A percentile compares a stretch with the other conserved stretches of the same genome.
Evolutionary conservation across 1,140 invertebrate genomes (phyloP).

Genomic region (Heliconius melpomene): DNA sequence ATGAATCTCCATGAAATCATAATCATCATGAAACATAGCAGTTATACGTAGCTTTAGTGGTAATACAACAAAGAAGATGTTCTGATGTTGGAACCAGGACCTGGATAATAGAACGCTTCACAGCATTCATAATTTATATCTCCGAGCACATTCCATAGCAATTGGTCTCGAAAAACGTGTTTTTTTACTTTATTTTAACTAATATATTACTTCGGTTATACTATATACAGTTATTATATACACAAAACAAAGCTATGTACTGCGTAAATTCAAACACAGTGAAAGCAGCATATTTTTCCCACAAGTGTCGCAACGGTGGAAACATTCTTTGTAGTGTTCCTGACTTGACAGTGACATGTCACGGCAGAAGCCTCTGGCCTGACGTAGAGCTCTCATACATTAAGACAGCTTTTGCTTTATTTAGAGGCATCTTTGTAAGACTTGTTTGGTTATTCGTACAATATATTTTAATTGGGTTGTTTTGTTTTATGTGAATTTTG

Average conservation of each 20-base stretch:
- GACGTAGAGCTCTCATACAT: constrained; percentile 29
- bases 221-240: no score
- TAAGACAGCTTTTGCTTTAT: constrained; percentile 14
- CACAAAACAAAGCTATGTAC: neutral
- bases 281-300: constrained; percentile 12
- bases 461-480: neutral
- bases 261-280: neutral
- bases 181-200: no score
- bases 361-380: constrained; percentile 22
- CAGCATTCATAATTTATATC: no score
- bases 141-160: no score
- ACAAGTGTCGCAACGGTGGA: constrained; percentile 30
- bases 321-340: constrained; percentile 35
- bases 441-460: neutral
- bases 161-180: no score
- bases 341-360: constrained; percentile 37
- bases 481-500: neutral
- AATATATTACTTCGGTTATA: no score
- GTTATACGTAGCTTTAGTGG: no score
- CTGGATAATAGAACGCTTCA: no score
- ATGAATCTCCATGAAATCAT: no score
- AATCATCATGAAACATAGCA: no score
- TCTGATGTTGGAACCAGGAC: no score
- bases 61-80: no score
- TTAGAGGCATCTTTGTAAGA: neutral